Evolutionary conservation across 2,113 vertebrate species (phyloP), one percentile per base, ranked within the genome.

Genomic region (Solea solea): DNA sequence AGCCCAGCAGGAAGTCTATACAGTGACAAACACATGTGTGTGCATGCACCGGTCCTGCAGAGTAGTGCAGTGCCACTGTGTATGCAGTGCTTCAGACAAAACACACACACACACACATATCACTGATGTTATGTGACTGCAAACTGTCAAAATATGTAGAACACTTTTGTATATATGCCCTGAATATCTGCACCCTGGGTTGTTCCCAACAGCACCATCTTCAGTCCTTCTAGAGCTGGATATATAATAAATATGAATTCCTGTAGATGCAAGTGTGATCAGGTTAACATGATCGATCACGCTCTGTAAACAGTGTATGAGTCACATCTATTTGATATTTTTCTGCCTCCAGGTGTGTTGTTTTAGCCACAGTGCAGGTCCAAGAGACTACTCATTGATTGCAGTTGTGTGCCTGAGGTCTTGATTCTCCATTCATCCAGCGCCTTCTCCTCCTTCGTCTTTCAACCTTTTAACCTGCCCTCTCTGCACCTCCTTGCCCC

Each of bases 391-490:
- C 49, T 55, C 62, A 34, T 34, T 56, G 21, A 64, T 65, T 41
- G 13, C 2, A 4, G 42, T 10, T 27, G 28, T 16, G 7, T 44
- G 65, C 54, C 52, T 12, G 42, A 57, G 67, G 59, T 53, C 42
- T 15, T 63, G 69, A 34, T 50, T 34, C 28, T 55, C 21, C 52
- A 64, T 25, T 16, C 52, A 61, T 40, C 58, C 48, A 39, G 27
- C 28, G 1, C 5, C 28, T 39, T 44, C 9, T 4, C 65, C 52
- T 57, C 9, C 27, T 56, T 16, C 25, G 8, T 59, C 48, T 55
- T 58, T 64, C 73, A 74, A 76, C 49, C 72, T 73, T 42, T 41
- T 63, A 73, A 83, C 72, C 70, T 83, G 63, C 51, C 65, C 51
- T 61, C 42, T 80, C 69, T 62, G 50, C 56, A 69, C 66, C 81